Percentiles rank a stretch among this genome's conserved stretches.
Conservation (phyloP, 2,797 vertebrate species). For the Danio choprae region DNA sequence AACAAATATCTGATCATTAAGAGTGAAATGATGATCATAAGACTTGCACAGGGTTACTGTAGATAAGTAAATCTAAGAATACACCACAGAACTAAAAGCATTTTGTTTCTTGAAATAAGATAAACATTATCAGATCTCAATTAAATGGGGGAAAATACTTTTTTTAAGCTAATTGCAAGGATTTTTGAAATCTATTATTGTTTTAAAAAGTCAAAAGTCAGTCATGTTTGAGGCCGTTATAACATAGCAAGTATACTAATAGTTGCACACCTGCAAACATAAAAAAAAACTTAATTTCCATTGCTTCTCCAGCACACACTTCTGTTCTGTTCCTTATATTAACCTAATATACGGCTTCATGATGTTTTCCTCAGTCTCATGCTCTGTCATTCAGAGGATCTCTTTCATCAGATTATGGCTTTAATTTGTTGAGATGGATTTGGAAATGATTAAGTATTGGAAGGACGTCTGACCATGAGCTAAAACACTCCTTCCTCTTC, state of each 20-base stretch:
- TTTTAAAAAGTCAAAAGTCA: no score
- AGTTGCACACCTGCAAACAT: background rate
- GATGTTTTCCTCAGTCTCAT: background rate
- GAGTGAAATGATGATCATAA: no score
- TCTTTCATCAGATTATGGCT: background rate
- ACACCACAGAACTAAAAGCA: no score
- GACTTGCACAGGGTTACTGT: no score
- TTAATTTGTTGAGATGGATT: slow-evolving; percentile 22
- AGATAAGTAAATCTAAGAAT: no score
- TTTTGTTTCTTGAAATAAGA: no score
- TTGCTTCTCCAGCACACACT: background rate
- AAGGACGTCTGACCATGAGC: slow-evolving; percentile 7
- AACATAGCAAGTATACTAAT: background rate
- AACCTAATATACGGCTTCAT: slow-evolving; percentile 3
- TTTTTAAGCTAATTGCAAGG: no score
- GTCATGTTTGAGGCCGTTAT: no score
- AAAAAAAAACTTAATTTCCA: background rate
- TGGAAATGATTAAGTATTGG: slow-evolving; percentile 22
- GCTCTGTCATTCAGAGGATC: slow-evolving; percentile 8
- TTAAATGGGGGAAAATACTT: no score
- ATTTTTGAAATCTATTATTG: no score
- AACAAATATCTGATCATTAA: no score
- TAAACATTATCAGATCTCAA: no score
- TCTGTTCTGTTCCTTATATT: background rate
- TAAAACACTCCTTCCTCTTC: slow-evolving; percentile 15